These are phyloP conservation scores for Gari tellinella DNA, from an alignment of 2,888 invertebrate genomes.

Conservation along the genomic window DNA sequence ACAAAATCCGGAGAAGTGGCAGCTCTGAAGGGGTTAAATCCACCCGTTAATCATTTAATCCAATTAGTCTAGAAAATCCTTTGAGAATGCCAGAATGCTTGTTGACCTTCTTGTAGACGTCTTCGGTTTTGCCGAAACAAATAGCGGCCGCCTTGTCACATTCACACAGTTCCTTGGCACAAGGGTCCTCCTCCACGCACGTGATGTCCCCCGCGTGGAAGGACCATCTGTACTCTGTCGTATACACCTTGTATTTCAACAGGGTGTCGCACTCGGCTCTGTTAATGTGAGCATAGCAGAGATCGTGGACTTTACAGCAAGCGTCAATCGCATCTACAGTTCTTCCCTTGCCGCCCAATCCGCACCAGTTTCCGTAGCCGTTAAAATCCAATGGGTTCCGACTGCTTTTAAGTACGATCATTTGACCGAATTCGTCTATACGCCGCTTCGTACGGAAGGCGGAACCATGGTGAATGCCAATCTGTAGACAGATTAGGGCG, in stretches of 20 bases:
- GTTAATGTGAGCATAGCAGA: slow-evolving; percentile 44
- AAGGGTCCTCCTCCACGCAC: slow-evolving; percentile 37
- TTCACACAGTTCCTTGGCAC: slow-evolving; percentile 47
- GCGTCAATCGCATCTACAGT: slow-evolving; percentile 63
- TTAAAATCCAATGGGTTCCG: slow-evolving; percentile 59
- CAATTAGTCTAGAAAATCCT: too few species aligned
- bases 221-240: slow-evolving; percentile 45
- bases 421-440: slow-evolving; percentile 62
- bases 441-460: slow-evolving; percentile 45
- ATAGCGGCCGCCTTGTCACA: slow-evolving; percentile 48
- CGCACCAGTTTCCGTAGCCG: slow-evolving; percentile 68
- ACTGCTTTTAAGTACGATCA: slow-evolving; percentile 53
- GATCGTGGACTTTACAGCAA: slow-evolving; percentile 57
- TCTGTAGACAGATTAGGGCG: too few species aligned
- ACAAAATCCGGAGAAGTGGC: too few species aligned
- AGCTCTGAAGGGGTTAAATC: too few species aligned
- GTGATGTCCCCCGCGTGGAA: slow-evolving; percentile 35
- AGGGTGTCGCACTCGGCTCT: slow-evolving; percentile 36
- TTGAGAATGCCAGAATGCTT: slow-evolving; percentile 35
- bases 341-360: slow-evolving; percentile 59
- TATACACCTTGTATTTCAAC: slow-evolving; percentile 50
- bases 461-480: too few species aligned
- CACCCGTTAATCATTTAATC: too few species aligned
- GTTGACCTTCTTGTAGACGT: slow-evolving; percentile 32
- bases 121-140: slow-evolving; percentile 43